Percentiles rank a stretch among this genome's conserved stretches.
phyloP scores from a whole-genome alignment of 2,113 vertebrate species.

The Numenius arquata region DNA sequence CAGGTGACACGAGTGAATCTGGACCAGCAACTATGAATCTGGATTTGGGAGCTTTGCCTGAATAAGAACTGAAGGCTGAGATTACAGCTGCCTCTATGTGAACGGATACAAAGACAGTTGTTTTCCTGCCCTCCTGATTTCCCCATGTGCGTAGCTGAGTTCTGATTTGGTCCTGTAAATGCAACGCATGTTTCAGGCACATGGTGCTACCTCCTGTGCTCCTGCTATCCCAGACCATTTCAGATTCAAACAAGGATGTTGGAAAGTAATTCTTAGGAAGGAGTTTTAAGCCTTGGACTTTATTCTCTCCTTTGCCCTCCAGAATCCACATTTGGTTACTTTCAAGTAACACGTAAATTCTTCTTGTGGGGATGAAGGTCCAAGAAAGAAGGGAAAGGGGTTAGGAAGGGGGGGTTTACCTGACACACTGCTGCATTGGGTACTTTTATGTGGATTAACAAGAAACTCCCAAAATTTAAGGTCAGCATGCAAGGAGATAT shows the following conservation, averaged over 20 bases:
- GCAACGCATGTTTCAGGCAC: neutral
- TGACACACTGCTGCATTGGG: neutral
- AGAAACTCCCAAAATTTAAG: neutral
- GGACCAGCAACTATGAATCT: neutral
- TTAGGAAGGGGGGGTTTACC: neutral
- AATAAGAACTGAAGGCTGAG: neutral
- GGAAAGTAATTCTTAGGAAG: neutral
- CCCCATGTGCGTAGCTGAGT: neutral
- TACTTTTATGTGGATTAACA: neutral
- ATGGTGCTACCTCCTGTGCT: neutral
- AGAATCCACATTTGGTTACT: neutral
- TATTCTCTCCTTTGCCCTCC: neutral
- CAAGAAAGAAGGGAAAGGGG: neutral
- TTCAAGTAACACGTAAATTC: neutral
- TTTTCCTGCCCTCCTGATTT: neutral
- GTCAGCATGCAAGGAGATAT: neutral
- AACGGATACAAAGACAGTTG: neutral
- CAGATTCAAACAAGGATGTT: neutral
- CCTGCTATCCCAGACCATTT: neutral
- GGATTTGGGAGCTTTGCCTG: neutral
- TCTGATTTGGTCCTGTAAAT: neutral
- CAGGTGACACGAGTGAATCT: neutral
- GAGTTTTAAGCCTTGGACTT: neutral
- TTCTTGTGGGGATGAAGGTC: neutral
- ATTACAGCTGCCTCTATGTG: neutral